phyloP scores from a whole-genome alignment of 2,888 invertebrate species.

The Gonocerus acuteangulatus region DNA sequence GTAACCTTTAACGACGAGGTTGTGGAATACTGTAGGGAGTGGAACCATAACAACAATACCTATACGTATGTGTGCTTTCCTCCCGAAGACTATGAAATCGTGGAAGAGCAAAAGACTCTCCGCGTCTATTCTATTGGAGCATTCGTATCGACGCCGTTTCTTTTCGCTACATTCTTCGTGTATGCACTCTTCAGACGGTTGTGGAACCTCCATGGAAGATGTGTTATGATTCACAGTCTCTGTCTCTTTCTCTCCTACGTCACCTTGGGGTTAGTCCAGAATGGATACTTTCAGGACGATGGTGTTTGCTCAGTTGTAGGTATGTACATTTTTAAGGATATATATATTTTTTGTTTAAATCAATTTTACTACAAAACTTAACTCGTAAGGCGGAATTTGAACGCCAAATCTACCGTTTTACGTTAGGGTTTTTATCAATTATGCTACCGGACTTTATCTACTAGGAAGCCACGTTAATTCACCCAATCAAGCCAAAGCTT shows the following conservation, averaged over 20 bases:
- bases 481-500: too few relatives aligned
- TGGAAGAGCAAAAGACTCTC: background rate
- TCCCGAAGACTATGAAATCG: background rate
- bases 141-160: constrained; percentile 49
- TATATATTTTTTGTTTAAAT: too few relatives aligned
- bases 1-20: background rate
- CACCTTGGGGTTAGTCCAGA: constrained; percentile 38
- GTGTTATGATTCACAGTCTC: constrained; percentile 40
- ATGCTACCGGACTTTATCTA: too few relatives aligned
- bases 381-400: too few relatives aligned
- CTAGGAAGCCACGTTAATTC: too few relatives aligned
- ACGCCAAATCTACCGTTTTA: too few relatives aligned
- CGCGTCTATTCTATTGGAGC: constrained; percentile 42
- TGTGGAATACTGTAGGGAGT: constrained; percentile 3
- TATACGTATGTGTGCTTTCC: constrained; percentile 9
- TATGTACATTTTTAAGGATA: background rate
- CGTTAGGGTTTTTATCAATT: too few relatives aligned
- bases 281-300: background rate
- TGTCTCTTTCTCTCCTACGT: constrained; percentile 39
- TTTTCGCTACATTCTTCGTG: constrained; percentile 48
- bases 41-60: background rate
- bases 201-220: constrained; percentile 45
- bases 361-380: background rate
- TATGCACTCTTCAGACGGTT: constrained; percentile 50
- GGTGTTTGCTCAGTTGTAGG: background rate